Conservation (phyloP, 2,888 invertebrate species). For the Lamproptera curius region DNA sequence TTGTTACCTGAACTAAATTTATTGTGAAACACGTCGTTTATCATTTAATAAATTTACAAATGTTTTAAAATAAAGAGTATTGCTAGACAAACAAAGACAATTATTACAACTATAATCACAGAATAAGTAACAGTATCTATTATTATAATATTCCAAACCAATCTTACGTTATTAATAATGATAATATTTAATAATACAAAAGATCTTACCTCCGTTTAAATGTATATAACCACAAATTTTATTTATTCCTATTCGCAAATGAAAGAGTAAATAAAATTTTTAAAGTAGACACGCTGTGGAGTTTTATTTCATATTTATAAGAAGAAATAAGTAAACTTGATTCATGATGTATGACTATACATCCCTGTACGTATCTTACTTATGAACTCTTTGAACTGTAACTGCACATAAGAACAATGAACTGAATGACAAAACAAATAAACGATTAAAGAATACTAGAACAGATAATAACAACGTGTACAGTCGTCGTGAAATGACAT, state of each 20-base stretch:
- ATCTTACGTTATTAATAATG: too few relatives aligned
- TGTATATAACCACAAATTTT: background rate
- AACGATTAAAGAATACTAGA: background rate
- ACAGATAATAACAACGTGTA: too few relatives aligned
- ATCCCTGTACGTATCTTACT: background rate
- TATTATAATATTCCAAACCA: too few relatives aligned
- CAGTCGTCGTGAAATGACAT: too few relatives aligned
- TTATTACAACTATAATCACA: too few relatives aligned
- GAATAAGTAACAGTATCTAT: too few relatives aligned
- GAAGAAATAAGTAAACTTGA: background rate
- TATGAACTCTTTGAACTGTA: background rate
- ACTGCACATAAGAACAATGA: background rate
- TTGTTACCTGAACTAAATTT: too few relatives aligned
- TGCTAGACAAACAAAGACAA: too few relatives aligned
- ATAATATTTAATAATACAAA: too few relatives aligned
- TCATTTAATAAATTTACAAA: too few relatives aligned
- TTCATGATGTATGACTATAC: background rate
- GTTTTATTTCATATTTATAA: background rate
- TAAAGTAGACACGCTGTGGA: background rate
- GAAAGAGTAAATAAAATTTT: background rate
- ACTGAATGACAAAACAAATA: background rate
- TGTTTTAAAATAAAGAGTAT: too few relatives aligned
- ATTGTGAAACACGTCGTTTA: too few relatives aligned
- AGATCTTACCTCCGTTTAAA: background rate
- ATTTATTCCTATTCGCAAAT: background rate